A percentile compares a stretch with the other conserved stretches of the same genome.
Conservation (phyloP, 2,113 vertebrate species). For the Barbus barbus region DNA sequence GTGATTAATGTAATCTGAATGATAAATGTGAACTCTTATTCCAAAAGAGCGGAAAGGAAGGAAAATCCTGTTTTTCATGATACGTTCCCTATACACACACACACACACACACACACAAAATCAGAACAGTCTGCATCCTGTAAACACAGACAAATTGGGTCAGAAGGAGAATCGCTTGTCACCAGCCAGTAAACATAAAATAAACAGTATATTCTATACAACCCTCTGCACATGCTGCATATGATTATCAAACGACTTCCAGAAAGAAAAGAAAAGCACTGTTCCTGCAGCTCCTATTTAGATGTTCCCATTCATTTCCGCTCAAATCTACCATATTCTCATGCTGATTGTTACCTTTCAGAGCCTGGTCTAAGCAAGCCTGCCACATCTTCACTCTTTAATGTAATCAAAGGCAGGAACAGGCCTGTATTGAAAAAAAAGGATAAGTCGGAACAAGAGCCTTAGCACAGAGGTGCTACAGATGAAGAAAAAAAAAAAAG, state of each 20-base stretch:
- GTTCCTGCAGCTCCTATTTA: conserved; percentile 24
- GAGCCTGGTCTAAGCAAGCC: conserved; percentile 33
- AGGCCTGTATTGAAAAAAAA: conserved; percentile 30
- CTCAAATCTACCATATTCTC: conserved; percentile 4
- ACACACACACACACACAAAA: background rate
- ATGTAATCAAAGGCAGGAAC: conserved; percentile 53
- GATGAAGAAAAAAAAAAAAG: background rate
- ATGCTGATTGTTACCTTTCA: conserved; percentile 37
- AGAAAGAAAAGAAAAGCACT: conserved; percentile 15
- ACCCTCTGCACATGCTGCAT: background rate
- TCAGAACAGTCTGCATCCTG: background rate
- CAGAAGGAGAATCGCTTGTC: background rate
- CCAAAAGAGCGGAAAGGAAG: background rate
- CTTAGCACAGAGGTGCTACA: conserved; percentile 47
- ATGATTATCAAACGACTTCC: background rate
- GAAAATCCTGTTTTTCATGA: background rate
- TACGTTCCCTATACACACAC: background rate
- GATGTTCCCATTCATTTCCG: background rate
- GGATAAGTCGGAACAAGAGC: conserved; percentile 52
- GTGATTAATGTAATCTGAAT: background rate
- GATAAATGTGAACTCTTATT: background rate
- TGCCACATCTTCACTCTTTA: conserved; percentile 41
- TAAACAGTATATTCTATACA: background rate
- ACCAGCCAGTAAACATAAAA: background rate
- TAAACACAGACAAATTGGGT: background rate